Evolutionary conservation across 1,140 invertebrate species (phyloP).

Genomic region (Atta texana): DNA sequence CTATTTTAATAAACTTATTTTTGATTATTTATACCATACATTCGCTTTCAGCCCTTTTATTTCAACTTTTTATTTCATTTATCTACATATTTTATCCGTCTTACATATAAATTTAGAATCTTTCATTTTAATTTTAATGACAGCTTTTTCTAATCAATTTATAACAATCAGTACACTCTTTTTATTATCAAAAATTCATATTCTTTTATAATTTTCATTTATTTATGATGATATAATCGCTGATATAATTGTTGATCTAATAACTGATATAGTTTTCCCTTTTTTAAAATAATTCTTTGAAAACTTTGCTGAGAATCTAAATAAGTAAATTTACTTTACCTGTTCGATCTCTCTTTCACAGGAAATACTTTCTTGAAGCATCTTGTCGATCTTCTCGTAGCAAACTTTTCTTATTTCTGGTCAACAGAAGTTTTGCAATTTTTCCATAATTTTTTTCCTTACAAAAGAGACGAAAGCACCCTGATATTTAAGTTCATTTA

Average conservation of each 20-base stretch:
- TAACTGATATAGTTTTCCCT: neutral
- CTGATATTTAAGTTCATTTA: slow-evolving; percentile 26
- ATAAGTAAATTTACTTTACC: slow-evolving; percentile 26
- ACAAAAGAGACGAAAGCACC: neutral
- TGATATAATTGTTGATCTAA: neutral
- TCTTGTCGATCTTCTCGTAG: slow-evolving; percentile 10
- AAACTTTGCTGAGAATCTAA: neutral
- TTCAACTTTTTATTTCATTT: neutral
- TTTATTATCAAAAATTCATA: neutral
- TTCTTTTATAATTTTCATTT: neutral
- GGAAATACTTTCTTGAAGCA: slow-evolving; percentile 19
- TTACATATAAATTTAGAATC: neutral
- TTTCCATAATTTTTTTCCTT: slow-evolving; percentile 31
- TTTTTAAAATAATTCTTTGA: neutral
- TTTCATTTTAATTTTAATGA: neutral
- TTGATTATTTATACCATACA: neutral
- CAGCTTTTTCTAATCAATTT: neutral
- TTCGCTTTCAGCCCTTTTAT: neutral
- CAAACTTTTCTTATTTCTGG: slow-evolving; percentile 47
- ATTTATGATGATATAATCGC: neutral
- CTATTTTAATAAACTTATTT: neutral
- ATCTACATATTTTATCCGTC: neutral
- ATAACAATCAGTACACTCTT: neutral
- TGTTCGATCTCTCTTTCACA: neutral
- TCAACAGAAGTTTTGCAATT: slow-evolving; percentile 35